phyloP scores from a whole-genome alignment of 1,140 invertebrate species.

The Trypoxylus dichotomus region DNA sequence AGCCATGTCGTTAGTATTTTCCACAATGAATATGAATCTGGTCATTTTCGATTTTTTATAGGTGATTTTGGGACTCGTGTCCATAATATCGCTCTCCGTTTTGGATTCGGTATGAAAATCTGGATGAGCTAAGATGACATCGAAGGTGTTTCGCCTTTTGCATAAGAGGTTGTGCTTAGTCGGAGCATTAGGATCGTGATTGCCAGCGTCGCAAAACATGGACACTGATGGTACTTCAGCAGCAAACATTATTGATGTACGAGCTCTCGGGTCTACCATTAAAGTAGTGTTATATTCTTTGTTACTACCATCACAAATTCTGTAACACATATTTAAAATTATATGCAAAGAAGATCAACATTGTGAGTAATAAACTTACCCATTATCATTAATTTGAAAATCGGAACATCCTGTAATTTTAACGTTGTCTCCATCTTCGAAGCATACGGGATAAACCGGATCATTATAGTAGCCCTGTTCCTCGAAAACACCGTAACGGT shows the following conservation, averaged over 20 bases:
- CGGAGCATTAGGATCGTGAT: conserved; percentile 64
- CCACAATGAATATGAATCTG: conserved; percentile 59
- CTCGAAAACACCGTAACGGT: conserved; percentile 71
- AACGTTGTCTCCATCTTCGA: conserved; percentile 52
- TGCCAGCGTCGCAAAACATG: conserved; percentile 64
- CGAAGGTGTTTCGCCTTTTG: conserved; percentile 61
- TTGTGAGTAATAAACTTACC: conserved; percentile 47
- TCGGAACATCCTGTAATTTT: conserved; percentile 58
- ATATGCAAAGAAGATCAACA: not conserved
- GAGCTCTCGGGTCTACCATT: conserved; percentile 55
- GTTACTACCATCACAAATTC: conserved; percentile 46
- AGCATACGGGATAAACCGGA: conserved; percentile 61
- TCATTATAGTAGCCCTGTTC: conserved; percentile 65
- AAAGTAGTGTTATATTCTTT: conserved; percentile 48
- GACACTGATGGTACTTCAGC: conserved; percentile 55
- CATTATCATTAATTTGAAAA: conserved; percentile 54
- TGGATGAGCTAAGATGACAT: conserved; percentile 62
- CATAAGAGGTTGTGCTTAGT: conserved; percentile 72
- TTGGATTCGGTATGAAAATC: conserved; percentile 57
- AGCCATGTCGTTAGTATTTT: conserved; percentile 60
- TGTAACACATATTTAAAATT: conserved; percentile 41
- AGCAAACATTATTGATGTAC: conserved; percentile 62
- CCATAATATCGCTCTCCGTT: conserved; percentile 45
- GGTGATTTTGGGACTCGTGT: conserved; percentile 52
- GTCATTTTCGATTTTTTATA: conserved; percentile 57